A percentile compares a stretch with the other conserved stretches of the same genome.
Evolutionary conservation across 2,113 vertebrate genomes (phyloP).

Genomic region (Perccottus glenii): DNA sequence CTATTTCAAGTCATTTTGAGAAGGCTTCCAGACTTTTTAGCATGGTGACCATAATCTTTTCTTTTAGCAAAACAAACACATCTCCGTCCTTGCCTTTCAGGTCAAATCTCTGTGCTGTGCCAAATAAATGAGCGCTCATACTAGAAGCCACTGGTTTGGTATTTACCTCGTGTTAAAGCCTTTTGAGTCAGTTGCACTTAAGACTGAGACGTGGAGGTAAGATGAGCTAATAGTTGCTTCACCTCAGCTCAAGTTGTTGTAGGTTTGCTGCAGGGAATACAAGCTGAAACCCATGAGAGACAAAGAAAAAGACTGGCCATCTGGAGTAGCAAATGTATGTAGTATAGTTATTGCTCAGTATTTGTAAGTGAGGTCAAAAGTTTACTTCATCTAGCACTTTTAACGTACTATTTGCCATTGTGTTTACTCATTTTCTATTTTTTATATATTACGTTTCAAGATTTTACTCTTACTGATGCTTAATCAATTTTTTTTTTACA

Average conservation of each 20-base stretch:
- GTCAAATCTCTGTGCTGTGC: slow-evolving; percentile 11
- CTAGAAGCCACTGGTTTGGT: neutral
- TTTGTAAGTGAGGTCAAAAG: slow-evolving; percentile 18
- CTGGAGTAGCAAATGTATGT: slow-evolving; percentile 19
- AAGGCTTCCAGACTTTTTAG: neutral
- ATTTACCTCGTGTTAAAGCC: neutral
- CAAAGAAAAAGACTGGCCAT: slow-evolving; percentile 19
- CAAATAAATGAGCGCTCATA: slow-evolving; percentile 22
- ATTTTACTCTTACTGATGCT: neutral
- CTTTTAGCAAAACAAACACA: neutral
- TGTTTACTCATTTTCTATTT: no score
- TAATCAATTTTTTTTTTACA: neutral
- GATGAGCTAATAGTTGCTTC: slow-evolving; percentile 33
- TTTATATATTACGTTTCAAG: neutral
- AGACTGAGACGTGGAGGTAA: slow-evolving; percentile 11
- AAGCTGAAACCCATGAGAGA: slow-evolving; percentile 1
- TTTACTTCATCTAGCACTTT: slow-evolving; percentile 10
- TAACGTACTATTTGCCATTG: neutral
- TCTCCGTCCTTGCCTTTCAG: slow-evolving; percentile 4
- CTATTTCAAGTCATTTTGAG: neutral
- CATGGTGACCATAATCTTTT: neutral
- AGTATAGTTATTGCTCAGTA: neutral
- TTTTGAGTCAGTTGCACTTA: slow-evolving; percentile 24
- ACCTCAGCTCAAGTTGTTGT: slow-evolving; percentile 10
- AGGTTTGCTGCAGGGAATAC: slow-evolving; percentile 18